A percentile compares a stretch with the other conserved stretches of the same genome.
Conservation (phyloP, 2,888 invertebrate genomes). For the Theretra japonica region DNA sequence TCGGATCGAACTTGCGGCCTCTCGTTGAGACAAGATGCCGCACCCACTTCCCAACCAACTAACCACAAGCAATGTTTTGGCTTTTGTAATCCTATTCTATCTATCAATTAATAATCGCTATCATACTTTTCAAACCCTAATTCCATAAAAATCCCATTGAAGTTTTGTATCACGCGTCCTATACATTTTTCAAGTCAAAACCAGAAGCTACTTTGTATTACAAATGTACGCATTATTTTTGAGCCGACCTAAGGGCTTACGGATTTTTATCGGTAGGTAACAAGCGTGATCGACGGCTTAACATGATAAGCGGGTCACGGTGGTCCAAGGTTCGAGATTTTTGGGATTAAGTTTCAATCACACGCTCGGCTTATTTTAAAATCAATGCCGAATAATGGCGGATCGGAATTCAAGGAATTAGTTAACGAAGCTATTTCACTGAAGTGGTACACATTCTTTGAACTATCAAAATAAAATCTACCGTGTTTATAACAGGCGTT, state of each 20-base stretch:
- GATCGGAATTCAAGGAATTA: constrained; percentile 1
- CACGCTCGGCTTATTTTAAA: background rate
- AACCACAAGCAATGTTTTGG: too few relatives aligned
- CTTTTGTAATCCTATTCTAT: too few relatives aligned
- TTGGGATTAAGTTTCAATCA: background rate
- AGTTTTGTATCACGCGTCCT: too few relatives aligned
- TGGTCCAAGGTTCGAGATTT: background rate
- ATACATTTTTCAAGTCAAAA: background rate
- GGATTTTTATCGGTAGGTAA: background rate
- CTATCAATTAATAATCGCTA: too few relatives aligned
- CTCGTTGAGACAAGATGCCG: too few relatives aligned
- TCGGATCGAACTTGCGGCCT: too few relatives aligned
- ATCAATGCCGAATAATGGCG: background rate
- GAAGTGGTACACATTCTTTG: background rate
- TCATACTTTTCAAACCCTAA: too few relatives aligned
- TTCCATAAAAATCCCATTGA: too few relatives aligned
- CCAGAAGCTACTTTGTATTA: background rate
- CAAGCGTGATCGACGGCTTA: background rate
- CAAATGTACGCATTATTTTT: background rate
- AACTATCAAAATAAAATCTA: too few relatives aligned
- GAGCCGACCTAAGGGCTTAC: background rate
- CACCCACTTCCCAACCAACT: too few relatives aligned
- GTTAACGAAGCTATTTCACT: background rate
- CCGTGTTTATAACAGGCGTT: too few relatives aligned
- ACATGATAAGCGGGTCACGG: constrained; percentile 1